phyloP scores from a whole-genome alignment of 1,140 invertebrate genomes.

The Penaeus vannamei region DNA sequence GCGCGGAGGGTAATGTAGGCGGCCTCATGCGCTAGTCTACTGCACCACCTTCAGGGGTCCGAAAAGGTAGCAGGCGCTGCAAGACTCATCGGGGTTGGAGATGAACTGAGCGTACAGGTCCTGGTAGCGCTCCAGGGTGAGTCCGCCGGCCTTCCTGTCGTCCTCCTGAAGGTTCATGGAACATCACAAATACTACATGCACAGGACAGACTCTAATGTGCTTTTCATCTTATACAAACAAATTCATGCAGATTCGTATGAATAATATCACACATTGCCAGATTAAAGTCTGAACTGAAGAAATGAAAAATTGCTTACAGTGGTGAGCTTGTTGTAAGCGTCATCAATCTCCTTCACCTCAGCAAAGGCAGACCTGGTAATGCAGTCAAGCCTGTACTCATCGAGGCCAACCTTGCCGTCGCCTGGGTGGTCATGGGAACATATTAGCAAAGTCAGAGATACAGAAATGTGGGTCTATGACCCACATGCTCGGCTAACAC shows the following conservation, averaged over 20 bases:
- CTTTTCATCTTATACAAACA: not conserved
- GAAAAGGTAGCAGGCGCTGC: slow-evolving; percentile 83
- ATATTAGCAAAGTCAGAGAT: not conserved
- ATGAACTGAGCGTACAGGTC: slow-evolving; percentile 87
- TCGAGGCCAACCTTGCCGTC: slow-evolving; percentile 84
- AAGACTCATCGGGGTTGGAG: slow-evolving; percentile 82
- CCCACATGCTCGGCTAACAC: not conserved
- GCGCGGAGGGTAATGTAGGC: slow-evolving; percentile 46
- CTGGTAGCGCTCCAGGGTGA: slow-evolving; percentile 83
- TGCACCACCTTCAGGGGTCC: slow-evolving; percentile 76
- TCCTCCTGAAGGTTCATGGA: slow-evolving; percentile 78
- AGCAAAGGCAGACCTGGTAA: slow-evolving; percentile 83
- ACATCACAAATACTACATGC: slow-evolving; percentile 36
- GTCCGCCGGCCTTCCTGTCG: slow-evolving; percentile 82
- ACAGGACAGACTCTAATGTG: not conserved
- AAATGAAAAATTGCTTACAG: slow-evolving; percentile 75
- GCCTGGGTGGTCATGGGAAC: slow-evolving; percentile 70
- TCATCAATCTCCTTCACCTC: slow-evolving; percentile 83
- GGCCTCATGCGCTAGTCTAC: slow-evolving; percentile 41
- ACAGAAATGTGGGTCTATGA: not conserved
- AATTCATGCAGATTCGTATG: not conserved
- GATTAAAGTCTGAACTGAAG: not conserved
- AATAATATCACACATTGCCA: not conserved
- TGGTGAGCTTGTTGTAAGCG: slow-evolving; percentile 83
- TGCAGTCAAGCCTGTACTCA: slow-evolving; percentile 86